These are phyloP conservation scores for Lanius ludovicianus DNA, from an alignment of 2,113 vertebrate genomes.

Conservation along the genomic window DNA sequence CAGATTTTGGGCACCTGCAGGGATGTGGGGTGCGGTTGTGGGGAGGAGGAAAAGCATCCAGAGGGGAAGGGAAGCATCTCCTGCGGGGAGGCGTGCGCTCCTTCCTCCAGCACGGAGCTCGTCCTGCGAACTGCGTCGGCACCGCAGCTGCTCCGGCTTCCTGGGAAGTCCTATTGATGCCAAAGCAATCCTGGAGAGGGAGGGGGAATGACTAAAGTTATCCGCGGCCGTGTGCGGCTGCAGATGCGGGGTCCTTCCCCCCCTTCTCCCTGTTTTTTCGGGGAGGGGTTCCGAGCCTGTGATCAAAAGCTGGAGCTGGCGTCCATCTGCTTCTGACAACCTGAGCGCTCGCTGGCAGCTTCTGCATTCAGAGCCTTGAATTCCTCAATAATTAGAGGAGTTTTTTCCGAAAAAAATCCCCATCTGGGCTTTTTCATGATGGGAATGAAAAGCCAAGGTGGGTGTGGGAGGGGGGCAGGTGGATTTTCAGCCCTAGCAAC, in stretches of 20 bases:
- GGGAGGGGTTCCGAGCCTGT: not conserved
- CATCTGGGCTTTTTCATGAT: slow-evolving; percentile 57
- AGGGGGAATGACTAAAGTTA: not conserved
- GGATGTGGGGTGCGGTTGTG: rapidly evolving
- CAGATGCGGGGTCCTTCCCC: slow-evolving; percentile 21
- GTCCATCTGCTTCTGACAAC: slow-evolving; percentile 64
- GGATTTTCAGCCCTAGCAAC: slow-evolving; percentile 66
- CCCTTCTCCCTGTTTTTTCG: not conserved
- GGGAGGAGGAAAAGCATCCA: not conserved
- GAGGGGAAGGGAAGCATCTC: not conserved
- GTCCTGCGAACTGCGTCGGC: not conserved
- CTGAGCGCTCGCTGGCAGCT: slow-evolving; percentile 42
- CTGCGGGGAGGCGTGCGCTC: not conserved
- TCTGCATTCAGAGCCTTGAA: slow-evolving; percentile 32
- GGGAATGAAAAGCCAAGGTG: slow-evolving; percentile 65
- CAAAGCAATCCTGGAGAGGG: not conserved
- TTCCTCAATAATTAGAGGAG: slow-evolving; percentile 50
- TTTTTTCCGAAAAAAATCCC: not conserved
- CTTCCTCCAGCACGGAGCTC: not conserved
- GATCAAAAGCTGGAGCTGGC: slow-evolving; percentile 43
- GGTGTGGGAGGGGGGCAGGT: slow-evolving; percentile 60
- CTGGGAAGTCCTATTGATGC: slow-evolving; percentile 55
- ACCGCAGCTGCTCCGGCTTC: slow-evolving; percentile 42
- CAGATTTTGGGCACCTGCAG: rapidly evolving
- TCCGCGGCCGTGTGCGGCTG: not conserved